Base-by-base conservation (phyloP, 2,113 vertebrate genomes). In the Periophthalmodon schlosseri region DNA sequence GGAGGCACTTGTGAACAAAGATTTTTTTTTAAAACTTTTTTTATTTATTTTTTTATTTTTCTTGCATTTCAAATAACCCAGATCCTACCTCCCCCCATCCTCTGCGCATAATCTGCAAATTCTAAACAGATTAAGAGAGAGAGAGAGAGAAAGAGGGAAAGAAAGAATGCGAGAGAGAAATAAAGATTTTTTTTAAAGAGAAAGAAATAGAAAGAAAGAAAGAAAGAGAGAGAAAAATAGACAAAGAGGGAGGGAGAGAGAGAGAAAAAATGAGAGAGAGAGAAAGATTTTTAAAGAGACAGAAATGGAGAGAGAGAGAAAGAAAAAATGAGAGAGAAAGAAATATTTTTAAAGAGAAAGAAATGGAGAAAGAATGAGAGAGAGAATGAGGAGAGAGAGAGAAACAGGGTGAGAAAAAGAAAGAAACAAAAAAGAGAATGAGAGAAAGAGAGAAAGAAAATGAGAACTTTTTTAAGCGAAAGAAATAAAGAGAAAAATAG, bases 1-100 rank as follows among this genome's bases (percentile, higher is more conserved):
- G 92, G 90, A 89, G 88, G 73, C 87, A 84, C 80, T 73, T 72
- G 77, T 74, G 82, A 91, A 93, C 89, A 92, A 93, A 92, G 91
- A 83, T 84, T 84, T 20, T 21, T 23, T 57, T 58, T 58, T 58
- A 1, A 18, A 7, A 0, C 4, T 13, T 89, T 87, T 82, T 82
- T 91, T 92, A 13, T 14, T 13, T 89, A 87, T 81, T 81, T 91
- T 92, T 88, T 91, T 44, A 9, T 44, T 44, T 13, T 60, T 60
- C 28, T 10, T 54, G 90, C 88, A 90, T 93, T 92, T 93, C 85
- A 90, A 91, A 92, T 91, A 91, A 89, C 78, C 74, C 49, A 75
- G 69, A 82, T 75, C 72, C 79, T 83, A 78, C 85, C 87, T 76
- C 85, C 15, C 60, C 80, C 78, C 87, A 91, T 84, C 89, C 88